phyloP scores from a whole-genome alignment of 2,797 vertebrate genomes.

The Tapirus indicus region DNA sequence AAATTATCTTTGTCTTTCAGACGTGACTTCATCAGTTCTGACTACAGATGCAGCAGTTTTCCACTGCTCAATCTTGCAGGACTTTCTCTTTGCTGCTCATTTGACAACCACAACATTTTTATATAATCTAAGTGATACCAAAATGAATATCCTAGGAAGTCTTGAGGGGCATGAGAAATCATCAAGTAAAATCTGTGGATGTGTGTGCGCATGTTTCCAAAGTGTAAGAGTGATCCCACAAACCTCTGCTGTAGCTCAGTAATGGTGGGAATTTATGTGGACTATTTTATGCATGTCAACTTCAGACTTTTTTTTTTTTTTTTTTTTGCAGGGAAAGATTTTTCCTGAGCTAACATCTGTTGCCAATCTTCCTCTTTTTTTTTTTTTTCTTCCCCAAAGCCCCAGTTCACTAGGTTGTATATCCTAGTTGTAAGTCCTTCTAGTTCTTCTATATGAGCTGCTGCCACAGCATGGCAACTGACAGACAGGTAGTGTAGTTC shows the following conservation, averaged over 20 bases:
- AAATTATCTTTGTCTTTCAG: neutral
- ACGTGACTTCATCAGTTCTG: neutral
- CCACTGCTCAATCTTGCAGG: neutral
- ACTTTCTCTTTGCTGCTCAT: neutral
- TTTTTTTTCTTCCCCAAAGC: too few species aligned
- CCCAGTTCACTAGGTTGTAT: too few species aligned
- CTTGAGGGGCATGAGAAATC: neutral
- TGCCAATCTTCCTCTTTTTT: too few species aligned
- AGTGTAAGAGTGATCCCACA: neutral
- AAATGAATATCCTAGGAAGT: conserved; percentile 10
- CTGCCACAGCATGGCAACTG: too few species aligned
- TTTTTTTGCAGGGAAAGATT: too few species aligned
- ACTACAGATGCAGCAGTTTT: neutral
- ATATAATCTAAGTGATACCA: neutral
- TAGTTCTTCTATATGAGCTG: too few species aligned
- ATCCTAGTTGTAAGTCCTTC: too few species aligned
- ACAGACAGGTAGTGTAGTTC: too few species aligned
- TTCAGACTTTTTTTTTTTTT: neutral
- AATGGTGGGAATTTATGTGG: neutral
- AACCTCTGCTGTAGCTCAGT: neutral
- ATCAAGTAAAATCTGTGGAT: neutral
- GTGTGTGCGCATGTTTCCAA: neutral
- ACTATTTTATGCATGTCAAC: neutral
- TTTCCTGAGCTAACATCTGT: too few species aligned
- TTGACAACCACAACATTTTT: neutral